phyloP scores from a whole-genome alignment of 2,888 invertebrate species.

The Synergus laeviventris region DNA sequence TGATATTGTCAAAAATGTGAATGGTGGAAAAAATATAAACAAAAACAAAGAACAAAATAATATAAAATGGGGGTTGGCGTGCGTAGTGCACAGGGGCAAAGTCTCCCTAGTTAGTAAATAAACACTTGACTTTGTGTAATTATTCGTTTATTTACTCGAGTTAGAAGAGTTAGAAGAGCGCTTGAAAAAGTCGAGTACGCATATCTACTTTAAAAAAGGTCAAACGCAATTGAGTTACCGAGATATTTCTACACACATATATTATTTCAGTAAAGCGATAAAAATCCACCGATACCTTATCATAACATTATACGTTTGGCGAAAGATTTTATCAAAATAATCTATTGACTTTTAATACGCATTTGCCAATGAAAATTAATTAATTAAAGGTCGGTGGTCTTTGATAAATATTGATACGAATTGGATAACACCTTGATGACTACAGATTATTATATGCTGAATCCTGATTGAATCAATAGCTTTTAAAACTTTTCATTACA shows the following conservation, averaged over 20 bases:
- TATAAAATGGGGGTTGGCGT: no score
- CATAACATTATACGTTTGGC: conserved; percentile 13
- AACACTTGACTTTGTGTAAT: not conserved
- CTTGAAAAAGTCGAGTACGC: not conserved
- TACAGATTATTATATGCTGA: not conserved
- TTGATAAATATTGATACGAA: conserved; percentile 29
- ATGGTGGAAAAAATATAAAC: no score
- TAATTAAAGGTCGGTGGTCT: not conserved
- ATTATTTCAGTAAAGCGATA: conserved; percentile 19
- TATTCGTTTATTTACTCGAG: not conserved
- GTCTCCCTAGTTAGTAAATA: no score
- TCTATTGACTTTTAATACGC: conserved; percentile 12
- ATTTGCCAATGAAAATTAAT: conserved; percentile 29
- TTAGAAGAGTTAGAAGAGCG: not conserved
- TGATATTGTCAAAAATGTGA: no score
- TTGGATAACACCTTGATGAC: not conserved
- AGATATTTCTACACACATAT: not conserved
- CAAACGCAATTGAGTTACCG: conserved; percentile 5
- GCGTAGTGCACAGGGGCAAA: no score
- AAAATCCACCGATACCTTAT: conserved; percentile 9
- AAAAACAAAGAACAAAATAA: no score
- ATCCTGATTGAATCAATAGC: no score
- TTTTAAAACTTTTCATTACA: no score
- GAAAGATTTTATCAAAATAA: conserved; percentile 28
- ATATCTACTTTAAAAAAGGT: not conserved